Conservation (phyloP, 2,797 vertebrate genomes). For the Carcharodon carcharias region DNA sequence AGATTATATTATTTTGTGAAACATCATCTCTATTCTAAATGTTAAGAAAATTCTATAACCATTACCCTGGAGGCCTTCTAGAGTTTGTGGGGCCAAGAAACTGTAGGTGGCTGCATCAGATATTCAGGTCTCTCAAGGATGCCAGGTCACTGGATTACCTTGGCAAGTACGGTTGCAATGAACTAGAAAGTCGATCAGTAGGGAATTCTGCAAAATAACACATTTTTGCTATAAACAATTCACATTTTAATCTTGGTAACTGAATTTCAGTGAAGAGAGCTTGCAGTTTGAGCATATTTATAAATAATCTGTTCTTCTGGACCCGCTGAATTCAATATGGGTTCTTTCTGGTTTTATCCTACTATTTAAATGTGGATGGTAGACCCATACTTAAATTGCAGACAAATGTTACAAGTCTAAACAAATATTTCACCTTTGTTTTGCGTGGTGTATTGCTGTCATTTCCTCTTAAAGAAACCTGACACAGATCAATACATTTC, state of each 20-base stretch:
- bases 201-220: neutral
- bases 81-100: neutral
- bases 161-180: neutral
- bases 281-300: neutral
- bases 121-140: neutral
- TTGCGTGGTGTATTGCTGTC: slow-evolving; percentile 49
- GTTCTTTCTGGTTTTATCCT: slow-evolving; percentile 16
- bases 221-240: neutral
- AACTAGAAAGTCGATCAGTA: neutral
- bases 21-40: neutral
- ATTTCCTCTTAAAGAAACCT: slow-evolving; percentile 72
- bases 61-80: neutral
- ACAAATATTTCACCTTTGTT: slow-evolving; percentile 45
- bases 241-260: neutral
- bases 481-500: slow-evolving; percentile 98
- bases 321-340: neutral
- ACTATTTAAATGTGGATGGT: neutral
- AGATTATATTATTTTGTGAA: neutral
- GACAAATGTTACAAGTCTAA: slow-evolving; percentile 32
- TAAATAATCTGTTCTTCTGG: neutral
- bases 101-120: neutral
- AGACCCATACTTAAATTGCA: slow-evolving; percentile 22
- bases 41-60: neutral
- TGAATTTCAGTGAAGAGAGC: neutral
- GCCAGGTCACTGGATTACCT: neutral